These are phyloP conservation scores for Arctopsyche grandis DNA, from an alignment of 1,140 invertebrate species.

Conservation along the genomic window DNA sequence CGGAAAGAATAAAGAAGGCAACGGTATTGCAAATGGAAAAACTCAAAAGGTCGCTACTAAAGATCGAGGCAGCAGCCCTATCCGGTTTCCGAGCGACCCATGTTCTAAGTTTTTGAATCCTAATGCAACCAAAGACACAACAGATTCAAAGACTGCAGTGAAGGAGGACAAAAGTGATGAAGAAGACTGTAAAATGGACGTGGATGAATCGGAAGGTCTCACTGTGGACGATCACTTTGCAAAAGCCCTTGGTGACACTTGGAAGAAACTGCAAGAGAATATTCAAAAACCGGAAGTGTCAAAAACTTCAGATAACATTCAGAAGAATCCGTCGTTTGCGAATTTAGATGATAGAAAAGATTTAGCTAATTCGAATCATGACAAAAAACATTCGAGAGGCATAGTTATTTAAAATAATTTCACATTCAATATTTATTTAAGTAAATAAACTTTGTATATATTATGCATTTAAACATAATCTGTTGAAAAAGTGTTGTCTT, in stretches of 20 bases:
- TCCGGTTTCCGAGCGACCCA: slow-evolving; percentile 58
- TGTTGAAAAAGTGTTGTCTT: too few species aligned
- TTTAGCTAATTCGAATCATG: slow-evolving; percentile 49
- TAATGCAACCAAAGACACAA: slow-evolving; percentile 50
- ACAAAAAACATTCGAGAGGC: slow-evolving; percentile 49
- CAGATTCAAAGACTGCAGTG: slow-evolving; percentile 54
- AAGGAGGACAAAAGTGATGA: neutral
- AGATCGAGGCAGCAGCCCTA: slow-evolving; percentile 64
- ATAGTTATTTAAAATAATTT: slow-evolving; percentile 46
- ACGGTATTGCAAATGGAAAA: slow-evolving; percentile 60
- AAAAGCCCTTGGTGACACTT: slow-evolving; percentile 93
- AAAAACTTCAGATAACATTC: slow-evolving; percentile 7
- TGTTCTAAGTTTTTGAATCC: slow-evolving; percentile 56
- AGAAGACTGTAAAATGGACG: slow-evolving; percentile 59
- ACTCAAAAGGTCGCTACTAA: slow-evolving; percentile 57
- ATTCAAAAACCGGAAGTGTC: slow-evolving; percentile 58
- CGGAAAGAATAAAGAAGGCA: slow-evolving; percentile 65
- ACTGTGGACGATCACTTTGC: slow-evolving; percentile 96
- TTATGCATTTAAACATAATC: neutral
- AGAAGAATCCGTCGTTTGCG: slow-evolving; percentile 2
- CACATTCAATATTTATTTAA: slow-evolving; percentile 17
- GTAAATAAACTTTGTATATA: neutral
- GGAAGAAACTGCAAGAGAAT: slow-evolving; percentile 82
- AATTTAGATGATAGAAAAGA: slow-evolving; percentile 49
- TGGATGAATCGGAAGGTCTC: slow-evolving; percentile 62